Conservation (phyloP, 2,888 invertebrate species). For the Polylopha cassiicola region DNA sequence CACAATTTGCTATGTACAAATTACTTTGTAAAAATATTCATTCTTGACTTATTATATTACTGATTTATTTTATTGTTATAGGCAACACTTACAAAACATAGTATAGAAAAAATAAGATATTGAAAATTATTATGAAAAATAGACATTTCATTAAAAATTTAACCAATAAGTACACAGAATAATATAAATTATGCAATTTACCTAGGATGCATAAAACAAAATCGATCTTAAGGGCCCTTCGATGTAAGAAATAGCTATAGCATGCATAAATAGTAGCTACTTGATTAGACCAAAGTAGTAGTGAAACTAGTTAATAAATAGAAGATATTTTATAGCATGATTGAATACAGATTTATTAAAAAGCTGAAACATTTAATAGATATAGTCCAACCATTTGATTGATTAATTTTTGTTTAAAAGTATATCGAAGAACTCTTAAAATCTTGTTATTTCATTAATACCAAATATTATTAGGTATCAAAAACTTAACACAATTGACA, state of each 20-base stretch:
- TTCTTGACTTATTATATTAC: conserved; percentile 71
- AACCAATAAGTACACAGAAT: conserved; percentile 64
- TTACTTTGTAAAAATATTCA: conserved; percentile 77
- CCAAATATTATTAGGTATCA: conserved; percentile 26
- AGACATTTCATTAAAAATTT: conserved; percentile 60
- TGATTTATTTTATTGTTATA: conserved; percentile 71
- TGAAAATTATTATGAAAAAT: conserved; percentile 65
- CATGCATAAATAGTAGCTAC: too few species aligned
- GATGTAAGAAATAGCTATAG: too few species aligned
- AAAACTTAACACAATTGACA: conserved; percentile 31
- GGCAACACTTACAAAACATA: conserved; percentile 68
- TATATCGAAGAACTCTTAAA: conserved; percentile 17
- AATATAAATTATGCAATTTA: conserved; percentile 43
- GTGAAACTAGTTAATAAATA: too few species aligned
- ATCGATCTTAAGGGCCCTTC: conserved; percentile 36
- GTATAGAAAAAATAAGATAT: conserved; percentile 55
- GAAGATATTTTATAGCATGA: too few species aligned
- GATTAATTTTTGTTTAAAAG: too few species aligned
- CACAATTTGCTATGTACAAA: conserved; percentile 75
- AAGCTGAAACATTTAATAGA: too few species aligned
- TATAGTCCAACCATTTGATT: too few species aligned
- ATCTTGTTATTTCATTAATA: conserved; percentile 24
- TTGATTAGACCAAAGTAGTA: too few species aligned
- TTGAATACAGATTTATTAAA: too few species aligned
- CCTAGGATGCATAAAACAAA: conserved; percentile 24